Conservation (phyloP, 2,797 vertebrate genomes). For the Lithobates sylvaticus region DNA sequence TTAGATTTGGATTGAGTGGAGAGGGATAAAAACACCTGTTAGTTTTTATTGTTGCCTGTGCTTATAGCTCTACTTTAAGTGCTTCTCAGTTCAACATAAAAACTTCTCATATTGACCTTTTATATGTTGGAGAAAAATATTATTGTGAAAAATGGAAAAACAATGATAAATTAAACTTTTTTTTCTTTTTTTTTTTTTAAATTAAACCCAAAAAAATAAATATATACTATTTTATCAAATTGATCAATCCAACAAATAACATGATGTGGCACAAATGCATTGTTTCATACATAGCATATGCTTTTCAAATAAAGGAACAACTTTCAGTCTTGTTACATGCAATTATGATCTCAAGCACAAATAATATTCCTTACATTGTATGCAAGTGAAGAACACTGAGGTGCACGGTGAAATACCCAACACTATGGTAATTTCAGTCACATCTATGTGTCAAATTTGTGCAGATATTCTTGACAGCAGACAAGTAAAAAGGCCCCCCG, state of each 20-base stretch:
- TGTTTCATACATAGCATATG: background rate
- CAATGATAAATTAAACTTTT: no score
- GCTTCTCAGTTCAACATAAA: no score
- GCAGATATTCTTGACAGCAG: slow-evolving; percentile 36
- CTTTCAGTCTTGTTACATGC: background rate
- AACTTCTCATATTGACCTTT: no score
- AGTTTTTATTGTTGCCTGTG: no score
- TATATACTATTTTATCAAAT: no score
- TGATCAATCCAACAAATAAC: background rate
- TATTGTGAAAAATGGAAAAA: no score
- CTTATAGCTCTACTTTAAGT: no score
- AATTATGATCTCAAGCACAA: background rate
- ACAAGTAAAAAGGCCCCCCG: background rate
- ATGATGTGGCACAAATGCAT: background rate
- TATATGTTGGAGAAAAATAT: no score
- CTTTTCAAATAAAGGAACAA: background rate
- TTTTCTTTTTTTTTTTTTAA: no score
- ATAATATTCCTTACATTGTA: background rate
- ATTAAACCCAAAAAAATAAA: no score
- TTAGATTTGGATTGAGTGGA: no score
- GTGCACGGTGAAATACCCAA: slow-evolving; percentile 6
- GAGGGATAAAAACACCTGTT: no score
- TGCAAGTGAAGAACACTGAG: background rate
- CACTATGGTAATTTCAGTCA: slow-evolving; percentile 35
- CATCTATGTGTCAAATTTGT: slow-evolving; percentile 42